Evolutionary conservation across 2,113 vertebrate genomes (phyloP).

Genomic region (Elgaria multicarinata): DNA sequence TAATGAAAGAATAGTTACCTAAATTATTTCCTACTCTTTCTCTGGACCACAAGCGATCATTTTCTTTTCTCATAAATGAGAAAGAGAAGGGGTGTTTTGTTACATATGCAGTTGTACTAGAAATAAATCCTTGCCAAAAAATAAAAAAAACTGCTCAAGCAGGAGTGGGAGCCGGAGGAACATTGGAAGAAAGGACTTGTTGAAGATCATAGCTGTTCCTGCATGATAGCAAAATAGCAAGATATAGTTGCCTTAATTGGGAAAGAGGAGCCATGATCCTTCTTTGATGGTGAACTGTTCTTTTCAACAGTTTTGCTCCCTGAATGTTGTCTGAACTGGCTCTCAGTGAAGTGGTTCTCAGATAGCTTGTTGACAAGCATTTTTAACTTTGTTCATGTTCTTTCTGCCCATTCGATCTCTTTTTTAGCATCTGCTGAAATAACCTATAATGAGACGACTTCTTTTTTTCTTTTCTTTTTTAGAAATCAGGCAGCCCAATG

Average conservation of each 20-base stretch:
- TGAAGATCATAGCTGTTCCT: background rate
- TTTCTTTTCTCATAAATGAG: background rate
- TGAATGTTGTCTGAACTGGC: background rate
- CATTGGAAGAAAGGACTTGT: background rate
- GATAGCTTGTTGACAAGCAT: conserved; percentile 1
- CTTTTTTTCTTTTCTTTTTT: too few relatives aligned
- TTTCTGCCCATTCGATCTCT: background rate
- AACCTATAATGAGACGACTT: background rate
- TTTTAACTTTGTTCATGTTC: background rate
- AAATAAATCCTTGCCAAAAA: background rate
- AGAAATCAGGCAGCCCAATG: conserved; percentile 22
- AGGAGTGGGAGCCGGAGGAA: background rate
- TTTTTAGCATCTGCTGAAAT: conserved; percentile 25
- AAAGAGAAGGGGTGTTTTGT: background rate
- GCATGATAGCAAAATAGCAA: background rate
- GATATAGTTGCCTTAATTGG: background rate
- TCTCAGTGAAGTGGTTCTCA: background rate
- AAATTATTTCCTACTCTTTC: background rate
- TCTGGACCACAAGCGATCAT: background rate
- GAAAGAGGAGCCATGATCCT: background rate
- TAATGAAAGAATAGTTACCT: too few relatives aligned
- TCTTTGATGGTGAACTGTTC: background rate
- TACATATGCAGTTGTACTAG: background rate
- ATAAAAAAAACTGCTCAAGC: background rate
- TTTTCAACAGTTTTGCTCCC: background rate